These are phyloP conservation scores for Lerema accius DNA, from an alignment of 1,140 invertebrate species.

Conservation along the genomic window DNA sequence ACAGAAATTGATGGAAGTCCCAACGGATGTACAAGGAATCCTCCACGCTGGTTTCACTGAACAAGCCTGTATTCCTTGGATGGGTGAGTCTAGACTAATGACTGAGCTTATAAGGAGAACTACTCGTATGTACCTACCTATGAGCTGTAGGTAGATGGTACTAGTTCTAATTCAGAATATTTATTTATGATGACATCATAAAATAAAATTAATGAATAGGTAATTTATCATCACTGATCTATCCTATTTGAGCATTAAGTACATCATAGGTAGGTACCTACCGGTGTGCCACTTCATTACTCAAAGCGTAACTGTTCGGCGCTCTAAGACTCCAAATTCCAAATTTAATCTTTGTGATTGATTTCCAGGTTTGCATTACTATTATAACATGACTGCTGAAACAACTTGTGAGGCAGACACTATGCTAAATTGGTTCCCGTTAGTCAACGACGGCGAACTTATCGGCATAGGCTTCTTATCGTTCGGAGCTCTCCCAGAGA, in stretches of 20 bases:
- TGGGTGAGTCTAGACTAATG: too few relatives aligned
- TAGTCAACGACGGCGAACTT: conserved; percentile 43
- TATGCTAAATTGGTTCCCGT: conserved; percentile 54
- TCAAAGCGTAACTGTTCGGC: too few relatives aligned
- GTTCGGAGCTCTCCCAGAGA: conserved; percentile 29
- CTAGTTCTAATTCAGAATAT: too few relatives aligned
- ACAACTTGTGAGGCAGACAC: conserved; percentile 42
- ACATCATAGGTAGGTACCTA: too few relatives aligned
- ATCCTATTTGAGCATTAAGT: too few relatives aligned
- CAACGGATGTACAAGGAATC: conserved; percentile 42
- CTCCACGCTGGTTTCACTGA: conserved; percentile 47
- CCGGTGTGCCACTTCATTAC: too few relatives aligned
- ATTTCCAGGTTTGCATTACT: conserved; percentile 64
- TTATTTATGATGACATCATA: too few relatives aligned
- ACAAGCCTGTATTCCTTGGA: conserved; percentile 65
- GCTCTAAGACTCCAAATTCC: not conserved
- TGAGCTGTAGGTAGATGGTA: too few relatives aligned
- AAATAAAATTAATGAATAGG: too few relatives aligned
- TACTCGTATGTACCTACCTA: too few relatives aligned
- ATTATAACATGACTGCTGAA: conserved; percentile 56
- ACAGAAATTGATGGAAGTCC: conserved; percentile 40
- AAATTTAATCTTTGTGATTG: not conserved
- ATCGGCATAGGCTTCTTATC: conserved; percentile 49
- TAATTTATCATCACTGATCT: too few relatives aligned
- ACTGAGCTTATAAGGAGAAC: too few relatives aligned